Conservation (phyloP, 2,113 vertebrate genomes). For the Gasterosteus aculeatus region DNA sequence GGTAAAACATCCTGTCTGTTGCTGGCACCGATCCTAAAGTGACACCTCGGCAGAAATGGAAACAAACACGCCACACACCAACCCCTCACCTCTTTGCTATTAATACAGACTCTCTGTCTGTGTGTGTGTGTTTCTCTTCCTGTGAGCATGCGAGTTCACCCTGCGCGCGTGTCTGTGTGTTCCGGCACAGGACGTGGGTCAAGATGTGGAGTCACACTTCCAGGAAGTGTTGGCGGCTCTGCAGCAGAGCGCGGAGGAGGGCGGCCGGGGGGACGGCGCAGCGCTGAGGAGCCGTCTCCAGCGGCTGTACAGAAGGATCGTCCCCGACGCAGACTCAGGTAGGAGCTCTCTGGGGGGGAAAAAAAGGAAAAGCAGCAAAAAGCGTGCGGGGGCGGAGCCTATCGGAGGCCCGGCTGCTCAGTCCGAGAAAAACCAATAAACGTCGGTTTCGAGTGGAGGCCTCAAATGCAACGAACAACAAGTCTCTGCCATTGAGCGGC, state of each 20-base stretch:
- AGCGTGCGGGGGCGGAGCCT: not conserved
- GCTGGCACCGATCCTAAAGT: constrained; percentile 54
- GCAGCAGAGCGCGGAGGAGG: constrained; percentile 75
- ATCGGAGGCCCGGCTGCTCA: not conserved
- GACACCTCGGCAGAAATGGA: constrained; percentile 56
- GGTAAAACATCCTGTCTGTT: constrained; percentile 36
- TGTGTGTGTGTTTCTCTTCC: constrained; percentile 53
- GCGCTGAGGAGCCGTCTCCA: constrained; percentile 76
- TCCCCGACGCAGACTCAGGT: constrained; percentile 76
- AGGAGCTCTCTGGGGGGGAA: constrained; percentile 6
- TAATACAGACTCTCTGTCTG: constrained; percentile 27
- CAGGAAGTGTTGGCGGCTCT: constrained; percentile 83
- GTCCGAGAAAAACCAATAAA: too few species aligned
- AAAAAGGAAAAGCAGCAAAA: not conserved
- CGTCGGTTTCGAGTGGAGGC: too few species aligned
- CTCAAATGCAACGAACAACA: too few species aligned
- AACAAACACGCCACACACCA: not conserved
- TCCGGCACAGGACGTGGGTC: constrained; percentile 79
- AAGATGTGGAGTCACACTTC: constrained; percentile 83
- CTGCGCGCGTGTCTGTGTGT: constrained; percentile 2
- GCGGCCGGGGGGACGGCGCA: constrained; percentile 31
- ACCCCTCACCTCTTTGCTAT: constrained; percentile 59
- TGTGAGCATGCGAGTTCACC: constrained; percentile 28
- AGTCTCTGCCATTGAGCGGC: not conserved
- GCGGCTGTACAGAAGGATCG: constrained; percentile 82